phyloP scores from a whole-genome alignment of 1,140 invertebrate species.

The Epicauta chinensis region DNA sequence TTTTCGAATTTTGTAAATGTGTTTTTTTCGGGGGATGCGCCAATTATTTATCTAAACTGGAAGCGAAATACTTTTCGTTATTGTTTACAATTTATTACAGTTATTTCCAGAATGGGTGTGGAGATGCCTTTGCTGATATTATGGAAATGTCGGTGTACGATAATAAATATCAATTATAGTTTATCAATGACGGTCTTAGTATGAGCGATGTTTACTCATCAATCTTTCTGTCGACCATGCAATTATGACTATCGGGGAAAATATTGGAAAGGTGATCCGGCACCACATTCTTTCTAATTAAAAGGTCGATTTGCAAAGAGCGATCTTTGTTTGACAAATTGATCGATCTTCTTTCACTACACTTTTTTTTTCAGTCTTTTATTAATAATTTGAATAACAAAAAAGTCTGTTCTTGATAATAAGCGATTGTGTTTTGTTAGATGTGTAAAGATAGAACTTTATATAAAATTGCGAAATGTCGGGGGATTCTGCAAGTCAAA shows the following conservation, averaged over 20 bases:
- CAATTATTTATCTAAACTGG: too few species aligned
- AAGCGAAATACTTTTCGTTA: too few species aligned
- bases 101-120: too few species aligned
- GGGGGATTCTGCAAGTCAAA: conserved; percentile 18
- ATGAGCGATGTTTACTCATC: conserved; percentile 1
- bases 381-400: too few species aligned
- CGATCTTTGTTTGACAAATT: too few species aligned
- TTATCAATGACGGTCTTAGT: conserved; percentile 1
- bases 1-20: too few species aligned
- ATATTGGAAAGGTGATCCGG: conserved; percentile 7
- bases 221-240: conserved; percentile 8
- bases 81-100: too few species aligned
- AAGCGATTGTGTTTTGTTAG: conserved; percentile 16
- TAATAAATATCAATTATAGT: conserved; percentile 14
- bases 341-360: too few species aligned
- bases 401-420: conserved; percentile 12
- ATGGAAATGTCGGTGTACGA: not conserved
- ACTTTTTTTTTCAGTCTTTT: too few species aligned
- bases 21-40: too few species aligned
- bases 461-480: too few species aligned
- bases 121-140: too few species aligned
- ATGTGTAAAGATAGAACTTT: conserved; percentile 3
- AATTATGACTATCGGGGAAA: conserved; percentile 6
- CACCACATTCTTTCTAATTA: conserved; percentile 9
- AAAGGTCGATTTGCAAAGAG: not conserved